A percentile compares a stretch with the other conserved stretches of the same genome.
Conservation (phyloP, 1,140 invertebrate species). For the Gyrodactylus bullatarudis region DNA sequence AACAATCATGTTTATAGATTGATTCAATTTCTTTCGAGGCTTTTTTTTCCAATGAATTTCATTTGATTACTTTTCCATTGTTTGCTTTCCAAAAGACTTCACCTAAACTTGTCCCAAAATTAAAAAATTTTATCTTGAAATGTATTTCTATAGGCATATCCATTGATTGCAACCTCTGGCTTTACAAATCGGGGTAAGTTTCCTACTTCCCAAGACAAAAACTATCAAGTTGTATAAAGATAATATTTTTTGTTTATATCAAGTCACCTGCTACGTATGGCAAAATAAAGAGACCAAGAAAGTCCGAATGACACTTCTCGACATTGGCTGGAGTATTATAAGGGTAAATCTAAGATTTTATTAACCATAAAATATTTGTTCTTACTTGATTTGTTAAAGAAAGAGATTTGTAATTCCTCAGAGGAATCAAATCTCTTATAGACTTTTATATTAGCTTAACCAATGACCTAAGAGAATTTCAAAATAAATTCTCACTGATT, state of each 20-base stretch:
- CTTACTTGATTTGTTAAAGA: too few relatives aligned
- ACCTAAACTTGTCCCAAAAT: too few relatives aligned
- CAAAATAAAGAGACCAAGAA: conserved; percentile 57
- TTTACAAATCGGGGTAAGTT: not conserved
- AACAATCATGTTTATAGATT: too few relatives aligned
- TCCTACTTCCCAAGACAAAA: too few relatives aligned
- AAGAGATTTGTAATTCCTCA: too few relatives aligned
- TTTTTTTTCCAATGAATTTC: too few relatives aligned
- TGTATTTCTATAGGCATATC: not conserved
- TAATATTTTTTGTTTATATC: not conserved
- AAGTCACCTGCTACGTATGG: conserved; percentile 73
- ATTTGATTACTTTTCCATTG: not conserved
- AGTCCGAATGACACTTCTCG: conserved; percentile 54
- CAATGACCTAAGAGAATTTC: too few relatives aligned
- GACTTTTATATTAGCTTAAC: too few relatives aligned
- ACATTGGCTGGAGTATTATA: conserved; percentile 68
- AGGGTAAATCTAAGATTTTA: conserved; percentile 26
- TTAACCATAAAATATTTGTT: not conserved
- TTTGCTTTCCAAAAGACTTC: too few relatives aligned
- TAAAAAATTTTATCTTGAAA: too few relatives aligned
- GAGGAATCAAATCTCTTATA: too few relatives aligned
- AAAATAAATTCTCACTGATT: too few relatives aligned
- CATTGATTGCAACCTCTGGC: not conserved
- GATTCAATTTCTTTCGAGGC: not conserved
- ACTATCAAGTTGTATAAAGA: not conserved